Evolutionary conservation across 2,888 invertebrate genomes (phyloP).

Genomic region (Muscina levida): DNA sequence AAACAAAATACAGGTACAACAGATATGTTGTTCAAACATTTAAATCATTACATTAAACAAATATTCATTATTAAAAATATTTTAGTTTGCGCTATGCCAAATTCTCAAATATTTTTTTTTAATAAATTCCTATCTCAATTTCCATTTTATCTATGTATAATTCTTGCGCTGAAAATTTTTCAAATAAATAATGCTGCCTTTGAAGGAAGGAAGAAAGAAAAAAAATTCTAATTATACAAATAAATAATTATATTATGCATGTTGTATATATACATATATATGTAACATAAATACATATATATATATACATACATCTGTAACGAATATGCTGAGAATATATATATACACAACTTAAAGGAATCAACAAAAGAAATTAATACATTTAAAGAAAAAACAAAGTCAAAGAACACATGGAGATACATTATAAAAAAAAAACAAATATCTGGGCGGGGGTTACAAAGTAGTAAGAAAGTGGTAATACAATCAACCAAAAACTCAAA

Average conservation of each 20-base stretch:
- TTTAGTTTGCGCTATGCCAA: too few species aligned
- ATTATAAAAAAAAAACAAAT: conserved; percentile 40
- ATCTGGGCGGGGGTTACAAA: background rate
- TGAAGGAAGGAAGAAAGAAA: conserved; percentile 30
- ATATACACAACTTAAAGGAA: conserved; percentile 59
- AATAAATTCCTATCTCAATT: too few species aligned
- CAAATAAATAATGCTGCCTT: conserved; percentile 62
- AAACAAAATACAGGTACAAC: conserved; percentile 26
- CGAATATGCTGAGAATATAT: background rate
- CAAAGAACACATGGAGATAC: conserved; percentile 26
- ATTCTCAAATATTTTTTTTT: too few species aligned
- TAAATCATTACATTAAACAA: too few species aligned
- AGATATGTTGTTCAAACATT: conserved; percentile 49
- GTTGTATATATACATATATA: background rate
- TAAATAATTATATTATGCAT: conserved; percentile 18
- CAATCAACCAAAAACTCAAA: conserved; percentile 54
- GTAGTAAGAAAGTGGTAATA: background rate
- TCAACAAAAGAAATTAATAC: conserved; percentile 63
- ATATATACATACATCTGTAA: background rate
- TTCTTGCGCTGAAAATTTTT: too few species aligned
- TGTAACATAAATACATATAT: conserved; percentile 6
- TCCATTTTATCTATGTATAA: too few species aligned
- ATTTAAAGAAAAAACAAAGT: conserved; percentile 31
- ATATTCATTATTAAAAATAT: too few species aligned
- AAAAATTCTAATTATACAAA: conserved; percentile 6